These are phyloP conservation scores for Acanthurus leucopareius DNA, from an alignment of 2,797 vertebrate species.

Conservation along the genomic window DNA sequence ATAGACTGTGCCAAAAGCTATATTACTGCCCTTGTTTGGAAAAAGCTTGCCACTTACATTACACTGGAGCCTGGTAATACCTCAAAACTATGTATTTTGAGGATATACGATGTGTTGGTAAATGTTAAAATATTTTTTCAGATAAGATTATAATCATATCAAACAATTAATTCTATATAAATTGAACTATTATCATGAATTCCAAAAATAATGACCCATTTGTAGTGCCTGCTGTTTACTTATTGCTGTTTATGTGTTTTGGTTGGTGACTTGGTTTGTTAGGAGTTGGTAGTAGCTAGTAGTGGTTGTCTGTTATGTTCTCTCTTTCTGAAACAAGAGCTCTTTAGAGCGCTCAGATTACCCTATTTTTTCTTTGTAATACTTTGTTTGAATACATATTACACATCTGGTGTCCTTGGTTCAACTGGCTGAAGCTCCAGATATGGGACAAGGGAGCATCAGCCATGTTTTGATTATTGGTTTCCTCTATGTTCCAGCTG, in stretches of 20 bases:
- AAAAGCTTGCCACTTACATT: too few relatives aligned
- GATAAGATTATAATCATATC: too few relatives aligned
- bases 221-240: background rate
- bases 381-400: slow-evolving; percentile 30
- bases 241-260: slow-evolving; percentile 1
- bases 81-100: too few relatives aligned
- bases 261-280: background rate
- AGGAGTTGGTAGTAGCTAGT: too few relatives aligned
- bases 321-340: background rate
- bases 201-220: too few relatives aligned
- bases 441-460: slow-evolving; percentile 54
- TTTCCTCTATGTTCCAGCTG: slow-evolving; percentile 68
- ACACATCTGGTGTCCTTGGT: slow-evolving; percentile 40
- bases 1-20: too few relatives aligned
- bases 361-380: background rate
- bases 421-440: slow-evolving; percentile 20
- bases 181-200: too few relatives aligned
- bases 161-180: too few relatives aligned
- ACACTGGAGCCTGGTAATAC: too few relatives aligned
- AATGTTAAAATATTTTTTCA: too few relatives aligned
- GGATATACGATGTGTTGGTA: too few relatives aligned
- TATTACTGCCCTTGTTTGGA: too few relatives aligned
- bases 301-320: background rate
- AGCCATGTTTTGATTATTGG: slow-evolving; percentile 78
- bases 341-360: background rate